These are phyloP conservation scores for Bolinopsis microptera DNA, from an alignment of 37 sponge, comb jelly and placozoan species.

Conservation along the genomic window DNA sequence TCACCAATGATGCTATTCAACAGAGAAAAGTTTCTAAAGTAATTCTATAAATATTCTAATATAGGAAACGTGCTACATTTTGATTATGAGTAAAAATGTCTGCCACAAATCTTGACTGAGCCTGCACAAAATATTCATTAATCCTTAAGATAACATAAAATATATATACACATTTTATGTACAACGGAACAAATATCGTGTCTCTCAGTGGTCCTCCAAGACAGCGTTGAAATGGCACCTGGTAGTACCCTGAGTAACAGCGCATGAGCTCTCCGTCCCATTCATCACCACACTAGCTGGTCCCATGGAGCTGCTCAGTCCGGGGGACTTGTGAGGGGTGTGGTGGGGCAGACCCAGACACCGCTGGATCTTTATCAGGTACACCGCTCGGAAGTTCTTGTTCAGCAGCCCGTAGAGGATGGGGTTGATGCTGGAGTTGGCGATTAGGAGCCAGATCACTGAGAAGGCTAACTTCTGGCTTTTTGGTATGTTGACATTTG, in stretches of 20 bases:
- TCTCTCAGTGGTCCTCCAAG: background rate
- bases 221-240: background rate
- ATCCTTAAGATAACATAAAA: no score
- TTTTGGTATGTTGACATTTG: background rate
- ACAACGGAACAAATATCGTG: no score
- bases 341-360: conserved; percentile 18
- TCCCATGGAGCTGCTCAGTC: background rate
- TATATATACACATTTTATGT: background rate
- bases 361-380: background rate
- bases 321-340: background rate
- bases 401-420: conserved; percentile 60
- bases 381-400: conserved; percentile 60
- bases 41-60: no score
- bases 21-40: no score
- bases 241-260: background rate
- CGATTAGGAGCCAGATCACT: conserved; percentile 57
- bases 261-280: background rate
- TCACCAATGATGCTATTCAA: no score
- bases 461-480: background rate
- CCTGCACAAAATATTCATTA: no score
- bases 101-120: no score
- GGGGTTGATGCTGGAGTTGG: conserved; percentile 63
- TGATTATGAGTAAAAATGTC: no score
- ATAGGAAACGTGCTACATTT: no score
- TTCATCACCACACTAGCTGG: background rate